Percentiles rank a stretch among this genome's conserved stretches.
Conservation (phyloP, 1,140 invertebrate genomes). For the Habropoda laboriosa region DNA sequence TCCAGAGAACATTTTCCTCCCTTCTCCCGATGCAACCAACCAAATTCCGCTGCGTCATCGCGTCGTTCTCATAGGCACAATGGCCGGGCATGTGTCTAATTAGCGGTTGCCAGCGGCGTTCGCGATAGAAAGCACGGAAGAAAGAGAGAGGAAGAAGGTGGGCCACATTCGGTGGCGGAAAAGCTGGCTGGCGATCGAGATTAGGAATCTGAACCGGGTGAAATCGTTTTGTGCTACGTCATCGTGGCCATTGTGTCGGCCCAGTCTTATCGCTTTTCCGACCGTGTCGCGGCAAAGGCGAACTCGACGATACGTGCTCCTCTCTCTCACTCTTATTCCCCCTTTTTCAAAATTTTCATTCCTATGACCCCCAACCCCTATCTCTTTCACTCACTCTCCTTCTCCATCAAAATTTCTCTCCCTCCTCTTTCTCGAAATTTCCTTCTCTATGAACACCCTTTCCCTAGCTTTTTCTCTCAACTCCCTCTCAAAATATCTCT, state of each 20-base stretch:
- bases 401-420: no score
- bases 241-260: constrained; percentile 14
- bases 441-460: no score
- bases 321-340: no score
- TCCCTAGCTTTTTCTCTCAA: no score
- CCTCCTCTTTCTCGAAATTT: no score
- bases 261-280: constrained; percentile 15
- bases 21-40: not conserved
- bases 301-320: constrained; percentile 23
- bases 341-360: no score
- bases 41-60: constrained; percentile 48
- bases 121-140: constrained; percentile 15
- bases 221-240: constrained; percentile 42
- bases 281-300: constrained; percentile 41
- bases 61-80: constrained; percentile 52
- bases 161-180: constrained; percentile 12
- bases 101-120: constrained; percentile 51
- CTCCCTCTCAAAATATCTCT: no score
- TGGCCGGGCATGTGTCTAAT: constrained; percentile 60
- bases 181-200: constrained; percentile 23
- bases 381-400: no score
- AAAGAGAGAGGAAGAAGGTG: not conserved
- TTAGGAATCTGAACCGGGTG: constrained; percentile 21
- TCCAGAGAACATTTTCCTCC: no score
- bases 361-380: no score